Conservation (phyloP, 2,113 vertebrate genomes). For the Carassius gibelio region DNA sequence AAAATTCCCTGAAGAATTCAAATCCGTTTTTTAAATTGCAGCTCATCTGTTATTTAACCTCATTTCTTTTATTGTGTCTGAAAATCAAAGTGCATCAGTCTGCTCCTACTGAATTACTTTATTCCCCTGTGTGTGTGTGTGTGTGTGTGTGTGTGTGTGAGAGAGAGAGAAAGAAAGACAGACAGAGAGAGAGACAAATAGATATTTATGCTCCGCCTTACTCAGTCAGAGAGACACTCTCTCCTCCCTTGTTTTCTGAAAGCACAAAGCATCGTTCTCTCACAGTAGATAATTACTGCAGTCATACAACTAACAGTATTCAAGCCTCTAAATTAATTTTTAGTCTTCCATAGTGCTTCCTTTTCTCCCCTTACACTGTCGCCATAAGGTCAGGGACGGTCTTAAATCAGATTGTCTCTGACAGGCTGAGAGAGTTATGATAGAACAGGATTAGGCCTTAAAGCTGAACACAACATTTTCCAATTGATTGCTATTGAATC, state of each 20-base stretch:
- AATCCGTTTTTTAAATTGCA: not conserved
- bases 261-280: conserved; percentile 16
- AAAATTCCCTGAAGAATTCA: not conserved
- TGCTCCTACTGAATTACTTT: conserved; percentile 55
- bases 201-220: not conserved
- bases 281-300: conserved; percentile 45
- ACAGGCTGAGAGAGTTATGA: conserved; percentile 21
- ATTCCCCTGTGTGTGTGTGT: not conserved
- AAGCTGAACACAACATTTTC: conserved; percentile 35
- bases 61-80: conserved; percentile 16
- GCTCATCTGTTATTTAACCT: not conserved
- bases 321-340: conserved; percentile 46
- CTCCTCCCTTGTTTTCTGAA: conserved; percentile 40
- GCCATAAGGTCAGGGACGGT: conserved; percentile 35
- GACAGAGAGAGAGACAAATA: not conserved
- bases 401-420: conserved; percentile 47
- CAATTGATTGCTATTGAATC: conserved; percentile 37
- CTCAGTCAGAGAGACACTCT: not conserved
- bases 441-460: conserved; percentile 45
- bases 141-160: too few relatives aligned
- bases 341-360: not conserved
- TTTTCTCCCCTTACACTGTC: conserved; percentile 1
- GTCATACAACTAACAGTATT: conserved; percentile 48
- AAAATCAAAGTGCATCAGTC: conserved; percentile 39
- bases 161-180: not conserved